Base-by-base conservation (phyloP, 2,797 vertebrate genomes). In the Ptychobarbus kaznakovi region DNA sequence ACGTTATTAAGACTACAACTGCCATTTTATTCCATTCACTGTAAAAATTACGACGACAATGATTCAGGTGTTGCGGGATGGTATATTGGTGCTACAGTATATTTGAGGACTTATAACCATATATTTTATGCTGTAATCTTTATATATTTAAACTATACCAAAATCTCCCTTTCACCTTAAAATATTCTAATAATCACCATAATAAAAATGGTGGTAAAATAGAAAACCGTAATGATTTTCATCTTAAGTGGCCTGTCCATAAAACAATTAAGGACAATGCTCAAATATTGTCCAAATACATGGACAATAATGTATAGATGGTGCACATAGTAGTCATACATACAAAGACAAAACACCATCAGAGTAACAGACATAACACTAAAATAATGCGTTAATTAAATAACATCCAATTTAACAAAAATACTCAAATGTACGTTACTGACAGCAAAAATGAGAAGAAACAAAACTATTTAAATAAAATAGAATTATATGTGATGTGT, bases 11-110 rank as follows among this genome's bases (percentile, higher is more conserved):
- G 46, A 28, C 16, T 10, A 69, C 63, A 53, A 53, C 49, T 76
- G 18, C 56, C 32, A 63, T 81, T 76, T 78, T 75, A 53, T 84
- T 76, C 75, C 35, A 44, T 12, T 72, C 1, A 12, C 38, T 44
- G 40, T 72, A 72, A 18, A 38, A 20, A 38, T 69, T 3, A 32
- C n/a, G 0, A 11, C 4, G 1, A 8, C 63, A 32, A 32, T 66
- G 28, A 18, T 8, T 35, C 28, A 66, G 63, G 6, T 66, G 16
- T 35, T 66, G 28, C 13, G 1, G 63, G 15, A 66, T 8, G 28
- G 12, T 7, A 66, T 66, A 35, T 66, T 32, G 13, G 28, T 32
- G 28, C 15, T 28, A 32, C 32, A 18, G 63, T 32, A 15, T 65
- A 66, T 35, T 66, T 35, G 18, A 66, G 2, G 35, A 66, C n/a